phyloP scores from a whole-genome alignment of 1,140 invertebrate species.

The Drosophila truncata region DNA sequence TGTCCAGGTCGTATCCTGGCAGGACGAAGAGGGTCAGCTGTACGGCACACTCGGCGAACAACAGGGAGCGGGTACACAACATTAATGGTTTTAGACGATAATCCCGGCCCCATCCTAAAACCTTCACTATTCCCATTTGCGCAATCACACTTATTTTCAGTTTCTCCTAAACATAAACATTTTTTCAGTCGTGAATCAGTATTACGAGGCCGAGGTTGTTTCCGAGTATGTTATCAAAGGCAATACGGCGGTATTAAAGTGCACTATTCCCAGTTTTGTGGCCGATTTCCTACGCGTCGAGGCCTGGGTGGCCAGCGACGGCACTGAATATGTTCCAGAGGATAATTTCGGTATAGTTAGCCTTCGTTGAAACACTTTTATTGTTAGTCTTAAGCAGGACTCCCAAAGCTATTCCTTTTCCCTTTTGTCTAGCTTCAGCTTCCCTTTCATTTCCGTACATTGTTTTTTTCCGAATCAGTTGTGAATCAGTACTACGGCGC shows the following conservation, averaged over 20 bases:
- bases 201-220: constrained; percentile 96
- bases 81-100: constrained; percentile 17
- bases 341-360: constrained; percentile 73
- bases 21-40: constrained; percentile 87
- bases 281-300: constrained; percentile 96
- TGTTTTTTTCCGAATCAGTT: constrained; percentile 86
- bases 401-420: constrained; percentile 11
- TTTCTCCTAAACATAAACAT: constrained; percentile 20
- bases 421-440: constrained; percentile 9
- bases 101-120: constrained; percentile 3
- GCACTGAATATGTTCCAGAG: constrained; percentile 88
- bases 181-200: constrained; percentile 92
- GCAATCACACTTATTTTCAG: constrained; percentile 34
- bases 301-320: constrained; percentile 93
- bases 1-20: constrained; percentile 89
- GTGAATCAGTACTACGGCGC: constrained; percentile 93
- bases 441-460: constrained; percentile 9
- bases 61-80: constrained; percentile 66
- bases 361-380: not conserved
- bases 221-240: constrained; percentile 97
- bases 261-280: constrained; percentile 96
- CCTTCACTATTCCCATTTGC: constrained; percentile 18
- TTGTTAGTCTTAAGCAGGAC: constrained; percentile 47
- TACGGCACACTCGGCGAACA: constrained; percentile 80
- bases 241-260: constrained; percentile 96